Base-by-base conservation (phyloP, 2,113 vertebrate species). In the Collichthys lucidus region DNA sequence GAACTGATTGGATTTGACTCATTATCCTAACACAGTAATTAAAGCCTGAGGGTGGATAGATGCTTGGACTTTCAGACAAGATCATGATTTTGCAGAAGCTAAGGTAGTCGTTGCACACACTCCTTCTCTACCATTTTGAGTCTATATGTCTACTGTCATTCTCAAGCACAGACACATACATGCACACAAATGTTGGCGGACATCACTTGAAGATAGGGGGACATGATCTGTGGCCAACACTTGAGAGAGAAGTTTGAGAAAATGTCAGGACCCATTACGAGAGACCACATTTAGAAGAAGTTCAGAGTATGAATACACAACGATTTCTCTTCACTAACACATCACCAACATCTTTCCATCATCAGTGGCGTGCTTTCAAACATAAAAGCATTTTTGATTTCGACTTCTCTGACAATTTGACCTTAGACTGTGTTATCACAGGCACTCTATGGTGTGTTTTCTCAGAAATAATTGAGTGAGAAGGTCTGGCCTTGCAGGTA, bases 1-100 rank as follows among this genome's bases (percentile, higher is more conserved):
- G 86, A 85, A 83, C 90, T 92, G 94, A 95, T 95, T 95, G 92
- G 94, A 95, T 95, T 94, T 94, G 92, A 95, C 91, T 95, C 91
- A 94, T 94, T 94, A 95, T 94, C 89, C 84, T 90, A 85, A 90
- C 86, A 87, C 85, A 93, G 93, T 94, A 95, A 95, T 94, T 94
- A 94, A 94, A 93, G 94, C 94, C 93, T 88, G 88, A 88, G 92
- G 95, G 84, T 87, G 89, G 82, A 87, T 86, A 88, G 86, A 91
- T 89, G 90, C 80, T 87, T 82, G 86, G 89, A 85, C 84, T 85
- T 61, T 88, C 77, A 75, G 78, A 90, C 82, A 89, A 86, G 87
- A 87, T 82, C 74, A 77, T 83, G 11, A 78, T 81, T 90, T 87
- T 86, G 64, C 67, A 70, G 46, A 86, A 76, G 62, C 75, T 40